These are phyloP conservation scores for Parasteatoda lunata DNA, from an alignment of 2,888 invertebrate species.

Conservation along the genomic window DNA sequence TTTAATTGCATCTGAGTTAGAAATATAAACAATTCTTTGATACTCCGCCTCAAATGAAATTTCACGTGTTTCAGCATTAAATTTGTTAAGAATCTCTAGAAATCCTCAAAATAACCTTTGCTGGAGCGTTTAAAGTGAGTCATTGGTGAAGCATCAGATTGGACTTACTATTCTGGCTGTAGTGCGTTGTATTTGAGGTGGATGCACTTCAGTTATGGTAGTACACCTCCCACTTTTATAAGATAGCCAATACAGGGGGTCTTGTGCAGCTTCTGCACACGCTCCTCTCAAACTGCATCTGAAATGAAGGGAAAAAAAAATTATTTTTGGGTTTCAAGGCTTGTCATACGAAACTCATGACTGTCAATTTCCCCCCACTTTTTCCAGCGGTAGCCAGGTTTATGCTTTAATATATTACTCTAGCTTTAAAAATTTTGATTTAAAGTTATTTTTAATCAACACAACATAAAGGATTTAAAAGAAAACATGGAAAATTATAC, in stretches of 20 bases:
- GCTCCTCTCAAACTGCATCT: conserved; percentile 91
- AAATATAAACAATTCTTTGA: not conserved
- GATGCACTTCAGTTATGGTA: conserved; percentile 92
- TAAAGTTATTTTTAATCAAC: too few relatives aligned
- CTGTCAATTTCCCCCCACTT: too few relatives aligned
- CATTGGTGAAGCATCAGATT: not conserved
- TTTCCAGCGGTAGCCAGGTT: too few relatives aligned
- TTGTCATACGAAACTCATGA: too few relatives aligned
- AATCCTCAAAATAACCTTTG: not conserved
- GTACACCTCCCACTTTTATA: conserved; percentile 97
- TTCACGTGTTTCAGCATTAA: too few relatives aligned
- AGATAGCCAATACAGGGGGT: conserved; percentile 95
- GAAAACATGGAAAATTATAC: too few relatives aligned
- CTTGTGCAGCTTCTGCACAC: conserved; percentile 91
- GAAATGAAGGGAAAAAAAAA: conserved; percentile 27
- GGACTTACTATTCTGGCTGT: conserved; percentile 86
- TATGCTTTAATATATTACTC: too few relatives aligned
- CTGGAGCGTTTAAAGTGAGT: not conserved
- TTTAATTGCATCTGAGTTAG: too few relatives aligned
- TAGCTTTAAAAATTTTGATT: too few relatives aligned
- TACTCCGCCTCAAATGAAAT: not conserved
- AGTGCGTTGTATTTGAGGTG: conserved; percentile 92
- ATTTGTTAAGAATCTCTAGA: not conserved
- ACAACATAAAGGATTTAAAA: too few relatives aligned
- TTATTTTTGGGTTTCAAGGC: too few relatives aligned